Evolutionary conservation across 2,888 invertebrate genomes (phyloP).

Genomic region (Cataglyphis cursor): DNA sequence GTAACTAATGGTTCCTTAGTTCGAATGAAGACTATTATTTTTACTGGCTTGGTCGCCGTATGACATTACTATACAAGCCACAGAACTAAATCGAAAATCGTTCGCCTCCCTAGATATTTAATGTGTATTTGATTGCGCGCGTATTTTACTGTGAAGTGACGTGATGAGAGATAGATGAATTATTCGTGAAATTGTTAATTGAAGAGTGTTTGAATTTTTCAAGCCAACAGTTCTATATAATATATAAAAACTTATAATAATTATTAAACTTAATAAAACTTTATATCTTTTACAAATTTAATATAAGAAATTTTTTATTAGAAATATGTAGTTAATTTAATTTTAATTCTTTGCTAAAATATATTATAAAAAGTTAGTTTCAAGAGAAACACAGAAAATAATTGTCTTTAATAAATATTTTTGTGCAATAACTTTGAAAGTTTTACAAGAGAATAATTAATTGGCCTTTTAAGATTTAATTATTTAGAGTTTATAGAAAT

Average conservation of each 20-base stretch:
- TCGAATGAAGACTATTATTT: constrained; percentile 46
- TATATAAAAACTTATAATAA: neutral
- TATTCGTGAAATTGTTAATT: constrained; percentile 36
- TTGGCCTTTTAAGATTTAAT: neutral
- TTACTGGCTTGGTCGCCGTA: neutral
- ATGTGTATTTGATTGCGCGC: constrained; percentile 39
- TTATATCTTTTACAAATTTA: neutral
- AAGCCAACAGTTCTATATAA: neutral
- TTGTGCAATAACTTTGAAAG: neutral
- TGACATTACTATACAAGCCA: neutral
- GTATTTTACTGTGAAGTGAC: neutral
- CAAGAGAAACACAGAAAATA: neutral
- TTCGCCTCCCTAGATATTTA: constrained; percentile 34
- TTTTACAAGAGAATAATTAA: constrained; percentile 33
- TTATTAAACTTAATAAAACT: constrained; percentile 11
- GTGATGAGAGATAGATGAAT: neutral
- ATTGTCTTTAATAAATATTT: constrained; percentile 3
- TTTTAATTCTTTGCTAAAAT: neutral
- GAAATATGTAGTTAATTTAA: neutral
- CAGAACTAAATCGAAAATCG: constrained; percentile 38
- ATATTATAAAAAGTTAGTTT: neutral
- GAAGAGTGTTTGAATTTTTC: constrained; percentile 12
- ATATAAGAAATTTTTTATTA: neutral
- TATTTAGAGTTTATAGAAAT: constrained; percentile 7
- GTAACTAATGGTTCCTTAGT: constrained; percentile 51